These are phyloP conservation scores for Hypsopygia costalis DNA, from an alignment of 2,888 invertebrate genomes.

Conservation along the genomic window DNA sequence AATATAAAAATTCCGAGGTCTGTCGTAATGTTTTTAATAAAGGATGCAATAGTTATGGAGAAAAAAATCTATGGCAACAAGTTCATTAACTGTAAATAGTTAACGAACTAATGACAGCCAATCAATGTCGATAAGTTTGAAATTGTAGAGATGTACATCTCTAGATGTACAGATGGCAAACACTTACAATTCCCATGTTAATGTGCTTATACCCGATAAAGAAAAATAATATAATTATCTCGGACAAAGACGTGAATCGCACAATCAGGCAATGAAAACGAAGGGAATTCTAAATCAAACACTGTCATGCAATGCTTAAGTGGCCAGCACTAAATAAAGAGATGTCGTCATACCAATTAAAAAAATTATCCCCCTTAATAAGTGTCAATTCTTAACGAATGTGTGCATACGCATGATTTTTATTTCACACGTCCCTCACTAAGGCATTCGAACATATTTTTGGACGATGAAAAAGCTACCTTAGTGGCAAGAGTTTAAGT, in stretches of 20 bases:
- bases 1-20: no score
- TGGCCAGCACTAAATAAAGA: slow-evolving; percentile 63
- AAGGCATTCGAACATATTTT: slow-evolving; percentile 36
- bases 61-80: no score
- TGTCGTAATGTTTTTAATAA: no score
- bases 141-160: no score
- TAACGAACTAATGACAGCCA: no score
- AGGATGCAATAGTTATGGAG: no score
- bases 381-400: slow-evolving; percentile 81
- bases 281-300: slow-evolving; percentile 68
- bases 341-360: slow-evolving; percentile 80
- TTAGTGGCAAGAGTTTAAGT: slow-evolving; percentile 35
- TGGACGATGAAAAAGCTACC: slow-evolving; percentile 27
- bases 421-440: slow-evolving; percentile 72
- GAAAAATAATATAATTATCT: neutral
- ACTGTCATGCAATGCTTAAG: slow-evolving; percentile 48
- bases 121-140: no score
- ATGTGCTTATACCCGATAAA: neutral
- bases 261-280: slow-evolving; percentile 31
- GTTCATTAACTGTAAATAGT: no score
- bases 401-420: slow-evolving; percentile 79
- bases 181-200: no score
- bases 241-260: slow-evolving; percentile 32
- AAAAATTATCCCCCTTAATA: slow-evolving; percentile 78
- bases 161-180: no score